These are phyloP conservation scores for Tenthredo mesomela DNA, from an alignment of 2,888 invertebrate species.

Conservation along the genomic window DNA sequence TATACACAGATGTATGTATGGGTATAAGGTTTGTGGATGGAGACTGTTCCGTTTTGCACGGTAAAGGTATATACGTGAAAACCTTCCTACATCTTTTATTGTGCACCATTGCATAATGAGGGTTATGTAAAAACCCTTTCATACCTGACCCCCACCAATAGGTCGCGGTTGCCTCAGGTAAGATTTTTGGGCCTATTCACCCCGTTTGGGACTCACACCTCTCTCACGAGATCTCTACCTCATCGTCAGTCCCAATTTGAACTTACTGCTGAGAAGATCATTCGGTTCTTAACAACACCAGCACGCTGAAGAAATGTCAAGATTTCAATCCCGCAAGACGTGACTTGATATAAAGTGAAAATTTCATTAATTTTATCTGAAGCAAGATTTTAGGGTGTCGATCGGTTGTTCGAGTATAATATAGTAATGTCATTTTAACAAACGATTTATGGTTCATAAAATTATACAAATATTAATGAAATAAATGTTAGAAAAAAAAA, in stretches of 20 bases:
- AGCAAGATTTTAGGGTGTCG: neutral
- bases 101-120: slow-evolving; percentile 44
- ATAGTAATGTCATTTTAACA: neutral
- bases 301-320: slow-evolving; percentile 17
- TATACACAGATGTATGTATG: neutral
- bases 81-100: slow-evolving; percentile 39
- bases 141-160: slow-evolving; percentile 75
- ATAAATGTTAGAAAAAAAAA: neutral
- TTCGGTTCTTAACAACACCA: neutral
- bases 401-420: neutral
- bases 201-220: slow-evolving; percentile 70
- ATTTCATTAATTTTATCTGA: neutral
- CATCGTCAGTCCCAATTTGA: slow-evolving; percentile 67
- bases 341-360: neutral
- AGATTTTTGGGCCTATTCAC: slow-evolving; percentile 66
- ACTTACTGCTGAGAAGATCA: slow-evolving; percentile 65
- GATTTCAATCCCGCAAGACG: slow-evolving; percentile 15
- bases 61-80: slow-evolving; percentile 21
- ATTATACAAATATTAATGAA: neutral
- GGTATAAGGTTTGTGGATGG: neutral
- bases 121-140: slow-evolving; percentile 68
- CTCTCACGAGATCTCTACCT: slow-evolving; percentile 68
- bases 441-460: neutral
- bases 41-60: slow-evolving; percentile 46
- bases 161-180: slow-evolving; percentile 72